Evolutionary conservation across 2,888 invertebrate genomes (phyloP).

Genomic region (Drosophila dives): DNA sequence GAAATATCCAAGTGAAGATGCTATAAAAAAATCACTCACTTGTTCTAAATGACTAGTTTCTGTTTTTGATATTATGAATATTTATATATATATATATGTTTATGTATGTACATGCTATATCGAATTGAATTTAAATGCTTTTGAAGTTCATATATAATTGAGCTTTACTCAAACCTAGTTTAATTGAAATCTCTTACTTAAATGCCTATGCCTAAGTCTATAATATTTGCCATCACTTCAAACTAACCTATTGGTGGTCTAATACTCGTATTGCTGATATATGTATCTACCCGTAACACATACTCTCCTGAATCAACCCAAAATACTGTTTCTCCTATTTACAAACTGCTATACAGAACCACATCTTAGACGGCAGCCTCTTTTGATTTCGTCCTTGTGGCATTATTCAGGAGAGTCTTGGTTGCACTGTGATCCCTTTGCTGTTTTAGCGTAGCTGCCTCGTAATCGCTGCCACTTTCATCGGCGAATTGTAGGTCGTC

Average conservation of each 20-base stretch:
- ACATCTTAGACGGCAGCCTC: conserved; percentile 61
- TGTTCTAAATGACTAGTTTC: conserved; percentile 33
- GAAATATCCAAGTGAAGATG: conserved; percentile 8
- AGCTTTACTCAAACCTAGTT: conserved; percentile 28
- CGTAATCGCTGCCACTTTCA: conserved; percentile 85
- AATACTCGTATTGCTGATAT: conserved; percentile 56
- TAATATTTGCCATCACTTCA: conserved; percentile 20
- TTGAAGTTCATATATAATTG: conserved; percentile 17
- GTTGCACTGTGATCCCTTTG: conserved; percentile 20
- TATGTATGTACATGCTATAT: conserved; percentile 24
- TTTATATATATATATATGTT: background rate
- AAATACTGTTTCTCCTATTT: conserved; percentile 37
- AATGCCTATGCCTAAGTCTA: conserved; percentile 16
- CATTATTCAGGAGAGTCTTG: conserved; percentile 23
- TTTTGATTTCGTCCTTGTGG: conserved; percentile 37
- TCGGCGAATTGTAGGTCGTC: conserved; percentile 90
- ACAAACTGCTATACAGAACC: conserved; percentile 17
- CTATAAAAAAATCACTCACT: conserved; percentile 29
- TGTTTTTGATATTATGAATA: background rate
- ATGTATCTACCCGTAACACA: conserved; percentile 66
- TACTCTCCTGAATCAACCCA: conserved; percentile 41
- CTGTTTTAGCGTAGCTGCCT: conserved; percentile 62
- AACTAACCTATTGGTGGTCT: conserved; percentile 62
- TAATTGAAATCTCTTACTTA: conserved; percentile 19
- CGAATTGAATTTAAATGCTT: conserved; percentile 11